A percentile compares a stretch with the other conserved stretches of the same genome.
These are phyloP conservation scores for Microcebus tavaratra DNA, from an alignment of 2,113 vertebrate genomes.

Conservation along the genomic window DNA sequence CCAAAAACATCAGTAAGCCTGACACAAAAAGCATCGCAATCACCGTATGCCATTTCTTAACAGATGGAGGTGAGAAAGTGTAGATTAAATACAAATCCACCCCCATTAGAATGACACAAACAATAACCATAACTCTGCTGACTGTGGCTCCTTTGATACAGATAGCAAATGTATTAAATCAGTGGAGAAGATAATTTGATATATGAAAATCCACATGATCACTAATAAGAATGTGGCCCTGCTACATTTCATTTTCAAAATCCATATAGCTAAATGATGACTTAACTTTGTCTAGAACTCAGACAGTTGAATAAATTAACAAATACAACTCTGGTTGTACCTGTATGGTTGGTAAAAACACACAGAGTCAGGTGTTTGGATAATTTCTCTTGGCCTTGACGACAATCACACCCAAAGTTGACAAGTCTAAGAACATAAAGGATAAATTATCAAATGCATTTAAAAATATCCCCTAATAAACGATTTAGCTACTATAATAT, in stretches of 20 bases:
- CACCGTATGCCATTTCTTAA: not conserved
- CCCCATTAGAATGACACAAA: not conserved
- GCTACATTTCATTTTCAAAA: not conserved
- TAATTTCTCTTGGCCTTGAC: conserved; percentile 79
- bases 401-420: conserved; percentile 91
- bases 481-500: not conserved
- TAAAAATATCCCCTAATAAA: conserved; percentile 45
- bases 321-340: conserved; percentile 76
- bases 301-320: not conserved
- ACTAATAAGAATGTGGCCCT: not conserved
- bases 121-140: not conserved
- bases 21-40: not conserved
- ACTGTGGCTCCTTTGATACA: not conserved
- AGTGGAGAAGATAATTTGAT: not conserved
- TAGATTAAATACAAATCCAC: not conserved
- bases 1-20: not conserved
- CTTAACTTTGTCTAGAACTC: conserved; percentile 1
- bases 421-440: conserved; percentile 85
- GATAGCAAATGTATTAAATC: not conserved
- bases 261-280: not conserved
- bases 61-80: not conserved
- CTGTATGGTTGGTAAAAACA: conserved; percentile 92
- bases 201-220: not conserved
- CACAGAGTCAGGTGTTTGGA: conserved; percentile 84
- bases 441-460: conserved; percentile 45